Evolutionary conservation across 1,140 invertebrate genomes (phyloP).

Genomic region (Drosophila sproati): DNA sequence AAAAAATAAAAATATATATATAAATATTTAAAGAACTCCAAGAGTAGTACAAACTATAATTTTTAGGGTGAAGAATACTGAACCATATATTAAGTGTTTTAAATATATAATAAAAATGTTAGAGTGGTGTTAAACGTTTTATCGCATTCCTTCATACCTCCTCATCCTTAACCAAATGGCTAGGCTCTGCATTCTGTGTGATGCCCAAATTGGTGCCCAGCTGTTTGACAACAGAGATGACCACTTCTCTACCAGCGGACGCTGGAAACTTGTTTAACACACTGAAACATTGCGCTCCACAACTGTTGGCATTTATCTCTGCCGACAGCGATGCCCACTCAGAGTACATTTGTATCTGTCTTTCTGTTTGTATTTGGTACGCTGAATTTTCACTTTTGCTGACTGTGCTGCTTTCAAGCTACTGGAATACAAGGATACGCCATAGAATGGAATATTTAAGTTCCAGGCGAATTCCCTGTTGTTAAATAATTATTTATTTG

Average conservation of each 20-base stretch:
- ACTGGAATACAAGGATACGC: not conserved
- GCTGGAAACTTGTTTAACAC: conserved; percentile 94
- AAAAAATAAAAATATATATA: no score
- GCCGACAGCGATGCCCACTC: conserved; percentile 93
- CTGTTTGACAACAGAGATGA: conserved; percentile 92
- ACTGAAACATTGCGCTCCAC: conserved; percentile 89
- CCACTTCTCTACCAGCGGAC: conserved; percentile 91
- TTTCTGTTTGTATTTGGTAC: not conserved
- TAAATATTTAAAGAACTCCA: no score
- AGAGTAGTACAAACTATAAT: not conserved
- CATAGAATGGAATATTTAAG: not conserved
- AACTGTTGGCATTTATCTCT: conserved; percentile 88
- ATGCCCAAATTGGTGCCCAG: conserved; percentile 91
- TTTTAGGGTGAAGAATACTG: no score
- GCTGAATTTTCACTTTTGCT: conserved; percentile 13
- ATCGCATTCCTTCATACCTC: conserved; percentile 86
- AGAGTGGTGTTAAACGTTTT: no score
- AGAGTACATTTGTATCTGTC: conserved; percentile 88
- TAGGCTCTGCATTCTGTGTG: conserved; percentile 90
- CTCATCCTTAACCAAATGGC: conserved; percentile 90
- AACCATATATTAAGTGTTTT: no score
- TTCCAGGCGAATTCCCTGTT: not conserved
- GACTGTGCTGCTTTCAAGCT: not conserved
- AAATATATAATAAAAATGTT: no score
- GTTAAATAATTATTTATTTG: not conserved